Evolutionary conservation across 2,888 invertebrate genomes (phyloP).

Genomic region (Tetragonisca angustula): DNA sequence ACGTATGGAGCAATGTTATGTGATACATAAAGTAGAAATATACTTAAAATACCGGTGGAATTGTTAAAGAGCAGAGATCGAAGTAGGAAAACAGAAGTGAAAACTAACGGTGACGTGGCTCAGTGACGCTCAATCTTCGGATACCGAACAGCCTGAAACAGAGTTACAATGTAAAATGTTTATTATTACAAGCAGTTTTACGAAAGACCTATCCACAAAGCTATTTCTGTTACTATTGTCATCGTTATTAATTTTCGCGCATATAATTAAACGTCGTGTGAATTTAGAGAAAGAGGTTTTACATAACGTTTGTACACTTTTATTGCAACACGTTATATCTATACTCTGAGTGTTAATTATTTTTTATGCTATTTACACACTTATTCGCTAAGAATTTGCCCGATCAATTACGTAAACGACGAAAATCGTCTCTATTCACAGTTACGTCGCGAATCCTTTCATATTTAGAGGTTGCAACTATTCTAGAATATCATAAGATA

Average conservation of each 20-base stretch:
- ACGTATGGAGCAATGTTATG: not conserved
- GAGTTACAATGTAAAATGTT: not conserved
- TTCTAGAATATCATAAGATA: not conserved
- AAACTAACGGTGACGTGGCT: constrained; percentile 80
- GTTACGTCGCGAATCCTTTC: not conserved
- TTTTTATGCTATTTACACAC: not conserved
- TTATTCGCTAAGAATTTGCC: not conserved
- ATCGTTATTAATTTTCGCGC: not conserved
- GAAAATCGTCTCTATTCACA: not conserved
- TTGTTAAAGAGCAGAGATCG: constrained; percentile 50
- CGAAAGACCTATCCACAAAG: not conserved
- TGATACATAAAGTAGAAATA: constrained; percentile 18
- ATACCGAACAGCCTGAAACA: constrained; percentile 24
- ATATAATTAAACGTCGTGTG: not conserved
- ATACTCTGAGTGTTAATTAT: not conserved
- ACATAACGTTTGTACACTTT: not conserved
- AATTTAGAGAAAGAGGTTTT: not conserved
- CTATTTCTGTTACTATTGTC: not conserved
- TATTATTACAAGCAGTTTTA: not conserved
- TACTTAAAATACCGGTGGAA: constrained; percentile 39
- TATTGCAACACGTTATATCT: not conserved
- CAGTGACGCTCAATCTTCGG: constrained; percentile 77
- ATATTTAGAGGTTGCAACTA: not conserved
- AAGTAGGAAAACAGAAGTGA: constrained; percentile 68
- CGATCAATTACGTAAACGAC: not conserved